Base-by-base conservation (phyloP, 2,797 vertebrate species). In the Platyrinchus mystaceus region DNA sequence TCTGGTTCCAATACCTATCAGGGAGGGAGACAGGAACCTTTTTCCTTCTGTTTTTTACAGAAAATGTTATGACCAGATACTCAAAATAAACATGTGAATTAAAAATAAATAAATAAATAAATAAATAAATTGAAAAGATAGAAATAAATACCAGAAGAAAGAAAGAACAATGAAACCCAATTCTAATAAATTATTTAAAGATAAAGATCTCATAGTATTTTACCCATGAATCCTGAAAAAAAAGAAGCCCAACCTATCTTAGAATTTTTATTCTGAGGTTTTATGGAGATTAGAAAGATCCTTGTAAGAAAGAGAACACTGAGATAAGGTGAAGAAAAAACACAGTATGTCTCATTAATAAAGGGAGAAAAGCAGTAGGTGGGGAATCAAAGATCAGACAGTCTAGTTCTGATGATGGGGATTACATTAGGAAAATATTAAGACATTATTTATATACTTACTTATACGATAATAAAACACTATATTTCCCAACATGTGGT, bases 71-170 rank as follows among this genome's bases (percentile, higher is more conserved):
- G 18, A 63, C 17, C 8, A 39, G 22, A 50, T 44, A n/a, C 3
- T n/a, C 5, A 49, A 70, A 12, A 60, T 7, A 55, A 7, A 67
- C 3, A 34, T 3, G 64, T 0, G 0, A 50, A 36, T 26, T 20
- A 1, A 41, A 78, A 37, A 20, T 22, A 49, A n/a, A n/a, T n/a
- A n/a, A n/a, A n/a, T n/a, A n/a, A n/a, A n/a, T n/a, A n/a, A 23
- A 9, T 18, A 6, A 26, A 24, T 12, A 27, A 11, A 21, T 44
- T 9, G 1, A 47, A 78, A 47, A 4, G 6, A 23, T 14, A 63
- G 7, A 68, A 68, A 84, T 23, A 53, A 41, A 34, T 52, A 19
- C 1, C 18, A 44, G 10, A n/a, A n/a, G n/a, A n/a, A 53, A 7
- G 8, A 49, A 34, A 58, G 2, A 70, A 67, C 10, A 55, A 36